Conservation (phyloP, 2,113 vertebrate species). For the Pluvialis apricaria region DNA sequence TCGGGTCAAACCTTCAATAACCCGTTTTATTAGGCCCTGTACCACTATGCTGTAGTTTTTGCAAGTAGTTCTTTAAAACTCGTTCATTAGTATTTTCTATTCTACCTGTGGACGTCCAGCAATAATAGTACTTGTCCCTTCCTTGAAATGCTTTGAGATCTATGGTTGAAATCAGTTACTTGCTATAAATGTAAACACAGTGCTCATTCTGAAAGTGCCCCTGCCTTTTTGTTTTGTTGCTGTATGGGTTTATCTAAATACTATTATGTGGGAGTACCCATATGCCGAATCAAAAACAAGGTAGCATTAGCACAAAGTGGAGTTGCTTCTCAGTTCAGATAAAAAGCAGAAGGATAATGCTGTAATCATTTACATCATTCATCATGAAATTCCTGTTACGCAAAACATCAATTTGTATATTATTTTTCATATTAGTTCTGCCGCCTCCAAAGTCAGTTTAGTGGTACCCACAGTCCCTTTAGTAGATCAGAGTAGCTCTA, state of each 20-base stretch:
- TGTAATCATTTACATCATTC: neutral
- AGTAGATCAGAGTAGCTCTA: neutral
- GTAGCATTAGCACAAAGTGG: neutral
- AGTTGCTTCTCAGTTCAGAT: neutral
- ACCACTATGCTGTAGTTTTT: rapidly evolving
- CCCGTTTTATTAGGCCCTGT: neutral
- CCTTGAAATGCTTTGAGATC: neutral
- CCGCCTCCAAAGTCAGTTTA: neutral
- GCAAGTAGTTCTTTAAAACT: neutral
- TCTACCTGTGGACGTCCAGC: neutral
- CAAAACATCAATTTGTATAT: neutral
- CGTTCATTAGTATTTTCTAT: rapidly evolving
- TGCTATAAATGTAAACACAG: no score
- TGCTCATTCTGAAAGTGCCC: neutral
- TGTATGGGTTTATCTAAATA: neutral
- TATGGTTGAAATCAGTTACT: neutral
- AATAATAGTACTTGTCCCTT: neutral
- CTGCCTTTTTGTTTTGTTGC: neutral
- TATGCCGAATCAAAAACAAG: neutral
- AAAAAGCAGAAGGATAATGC: neutral
- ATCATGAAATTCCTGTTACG: neutral
- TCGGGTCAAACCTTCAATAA: neutral
- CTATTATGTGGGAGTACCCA: rapidly evolving
- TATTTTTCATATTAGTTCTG: neutral
- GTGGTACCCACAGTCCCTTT: neutral